Percentiles rank a stretch among this genome's conserved stretches.
Evolutionary conservation across 2,797 vertebrate species (phyloP).

Genomic region (Gymnodraco acuticeps): DNA sequence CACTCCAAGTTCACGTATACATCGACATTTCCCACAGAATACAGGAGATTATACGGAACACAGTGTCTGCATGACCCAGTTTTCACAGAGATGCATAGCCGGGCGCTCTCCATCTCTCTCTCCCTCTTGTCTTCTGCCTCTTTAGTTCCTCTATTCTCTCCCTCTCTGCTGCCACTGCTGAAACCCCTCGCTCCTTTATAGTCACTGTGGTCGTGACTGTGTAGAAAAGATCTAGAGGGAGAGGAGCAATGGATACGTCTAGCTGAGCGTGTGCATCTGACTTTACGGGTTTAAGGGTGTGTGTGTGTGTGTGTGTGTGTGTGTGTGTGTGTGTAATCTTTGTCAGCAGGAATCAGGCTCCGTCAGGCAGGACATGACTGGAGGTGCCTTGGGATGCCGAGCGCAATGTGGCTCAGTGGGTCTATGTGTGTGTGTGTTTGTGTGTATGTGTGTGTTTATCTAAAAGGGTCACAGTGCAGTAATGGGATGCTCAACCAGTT

Average conservation of each 20-base stretch:
- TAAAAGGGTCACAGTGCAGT: constrained; percentile 58
- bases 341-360: constrained; percentile 77
- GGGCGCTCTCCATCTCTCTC: constrained; percentile 35
- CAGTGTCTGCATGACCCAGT: constrained; percentile 72
- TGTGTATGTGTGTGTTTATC: constrained; percentile 4
- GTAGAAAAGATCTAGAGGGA: constrained; percentile 74
- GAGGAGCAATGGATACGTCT: constrained; percentile 76
- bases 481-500: constrained; percentile 47
- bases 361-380: constrained; percentile 72
- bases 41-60: constrained; percentile 56
- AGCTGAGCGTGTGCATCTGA: constrained; percentile 56
- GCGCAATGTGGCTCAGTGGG: constrained; percentile 69
- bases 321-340: constrained; percentile 39
- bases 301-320: constrained; percentile 13
- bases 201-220: constrained; percentile 74
- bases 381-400: constrained; percentile 68
- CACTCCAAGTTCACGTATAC: constrained; percentile 52
- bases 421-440: constrained; percentile 40
- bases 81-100: constrained; percentile 60
- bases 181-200: constrained; percentile 67
- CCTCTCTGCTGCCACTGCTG: constrained; percentile 52
- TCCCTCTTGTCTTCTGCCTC: constrained; percentile 65
- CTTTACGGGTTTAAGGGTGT: constrained; percentile 35
- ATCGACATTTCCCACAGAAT: constrained; percentile 46
- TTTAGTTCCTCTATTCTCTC: constrained; percentile 40